Conservation (phyloP, 2,888 invertebrate species). For the Andrena minutula region DNA sequence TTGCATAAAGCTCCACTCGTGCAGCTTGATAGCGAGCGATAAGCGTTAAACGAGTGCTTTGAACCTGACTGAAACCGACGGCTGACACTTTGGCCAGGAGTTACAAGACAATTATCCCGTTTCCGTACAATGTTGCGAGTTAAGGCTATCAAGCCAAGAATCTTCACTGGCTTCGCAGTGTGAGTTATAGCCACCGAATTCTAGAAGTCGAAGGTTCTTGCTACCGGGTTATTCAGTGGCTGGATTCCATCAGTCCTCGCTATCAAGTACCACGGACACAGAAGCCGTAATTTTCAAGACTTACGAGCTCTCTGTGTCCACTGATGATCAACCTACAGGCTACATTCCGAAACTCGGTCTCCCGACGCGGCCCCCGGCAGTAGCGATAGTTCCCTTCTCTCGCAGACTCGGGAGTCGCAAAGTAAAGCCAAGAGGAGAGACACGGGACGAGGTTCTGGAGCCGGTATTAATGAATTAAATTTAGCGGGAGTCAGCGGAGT, state of each 20-base stretch:
- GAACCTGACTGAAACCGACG: constrained; percentile 34
- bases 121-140: background rate
- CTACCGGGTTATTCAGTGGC: too few species aligned
- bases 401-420: constrained; percentile 24
- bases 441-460: constrained; percentile 34
- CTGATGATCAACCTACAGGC: background rate
- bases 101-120: constrained; percentile 33
- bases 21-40: constrained; percentile 42
- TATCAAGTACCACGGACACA: too few species aligned
- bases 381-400: constrained; percentile 42
- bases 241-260: too few species aligned
- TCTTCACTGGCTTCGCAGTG: too few species aligned
- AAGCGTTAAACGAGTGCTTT: constrained; percentile 38
- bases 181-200: too few species aligned
- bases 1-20: constrained; percentile 38
- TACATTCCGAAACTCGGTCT: background rate
- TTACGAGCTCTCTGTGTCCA: background rate
- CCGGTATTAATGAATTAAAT: constrained; percentile 69
- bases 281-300: too few species aligned
- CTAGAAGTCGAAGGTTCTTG: too few species aligned
- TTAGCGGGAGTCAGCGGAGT: constrained; percentile 58
- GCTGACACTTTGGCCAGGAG: background rate
- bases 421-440: constrained; percentile 35
- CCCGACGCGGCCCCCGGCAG: background rate
- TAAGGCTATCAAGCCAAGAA: background rate